These are phyloP conservation scores for Drosophila neocordata DNA, from an alignment of 1,140 invertebrate species.

Conservation along the genomic window DNA sequence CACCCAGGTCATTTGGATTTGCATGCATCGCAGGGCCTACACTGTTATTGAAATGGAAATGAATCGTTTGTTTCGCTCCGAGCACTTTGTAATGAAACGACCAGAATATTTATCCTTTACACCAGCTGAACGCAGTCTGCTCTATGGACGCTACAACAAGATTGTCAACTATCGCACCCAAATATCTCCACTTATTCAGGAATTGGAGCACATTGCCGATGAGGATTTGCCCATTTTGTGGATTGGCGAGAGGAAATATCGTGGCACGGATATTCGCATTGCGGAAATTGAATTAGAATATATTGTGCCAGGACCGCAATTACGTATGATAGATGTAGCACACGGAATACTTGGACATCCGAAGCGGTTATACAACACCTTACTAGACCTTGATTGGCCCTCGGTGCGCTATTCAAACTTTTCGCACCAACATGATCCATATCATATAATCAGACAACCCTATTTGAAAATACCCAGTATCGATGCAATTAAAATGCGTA, in stretches of 20 bases:
- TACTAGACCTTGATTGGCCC: conserved; percentile 62
- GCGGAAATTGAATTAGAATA: conserved; percentile 70
- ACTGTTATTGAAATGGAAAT: conserved; percentile 73
- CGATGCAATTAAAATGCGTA: conserved; percentile 36
- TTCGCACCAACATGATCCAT: conserved; percentile 62
- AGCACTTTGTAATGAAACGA: conserved; percentile 59
- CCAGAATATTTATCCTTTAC: conserved; percentile 56
- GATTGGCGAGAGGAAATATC: conserved; percentile 78
- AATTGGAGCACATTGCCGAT: conserved; percentile 51
- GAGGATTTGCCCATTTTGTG: conserved; percentile 72
- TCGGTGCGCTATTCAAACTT: conserved; percentile 61
- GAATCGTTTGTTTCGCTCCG: conserved; percentile 73
- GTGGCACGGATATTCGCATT: conserved; percentile 66
- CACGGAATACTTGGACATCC: conserved; percentile 76
- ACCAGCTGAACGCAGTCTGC: conserved; percentile 50
- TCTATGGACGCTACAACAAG: conserved; percentile 65
- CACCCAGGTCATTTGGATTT: conserved; percentile 73
- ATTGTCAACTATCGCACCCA: conserved; percentile 70
- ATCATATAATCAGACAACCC: conserved; percentile 62
- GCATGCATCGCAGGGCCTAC: conserved; percentile 67
- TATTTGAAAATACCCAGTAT: conserved; percentile 57
- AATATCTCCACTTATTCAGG: conserved; percentile 67
- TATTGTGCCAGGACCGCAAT: conserved; percentile 65
- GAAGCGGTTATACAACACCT: conserved; percentile 64
- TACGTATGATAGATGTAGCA: conserved; percentile 66